These are phyloP conservation scores for Limnothrissa miodon DNA, from an alignment of 2,113 vertebrate genomes.

Conservation along the genomic window DNA sequence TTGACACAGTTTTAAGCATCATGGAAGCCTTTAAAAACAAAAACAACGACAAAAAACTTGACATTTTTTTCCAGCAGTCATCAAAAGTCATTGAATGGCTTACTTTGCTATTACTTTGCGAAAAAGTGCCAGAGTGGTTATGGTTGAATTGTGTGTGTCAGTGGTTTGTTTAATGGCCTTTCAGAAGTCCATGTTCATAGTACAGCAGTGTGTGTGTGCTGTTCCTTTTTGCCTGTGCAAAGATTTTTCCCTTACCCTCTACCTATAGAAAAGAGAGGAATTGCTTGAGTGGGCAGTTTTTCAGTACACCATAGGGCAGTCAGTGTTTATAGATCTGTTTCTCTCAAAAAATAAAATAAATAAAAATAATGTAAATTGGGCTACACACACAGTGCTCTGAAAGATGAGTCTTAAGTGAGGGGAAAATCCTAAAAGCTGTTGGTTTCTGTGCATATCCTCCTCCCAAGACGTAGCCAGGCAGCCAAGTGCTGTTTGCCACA, in stretches of 20 bases:
- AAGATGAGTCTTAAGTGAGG: not conserved
- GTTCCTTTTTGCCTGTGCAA: not conserved
- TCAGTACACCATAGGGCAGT: not conserved
- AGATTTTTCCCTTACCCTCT: not conserved
- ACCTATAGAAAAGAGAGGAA: not conserved
- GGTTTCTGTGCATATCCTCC: not conserved
- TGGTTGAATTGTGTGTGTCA: not conserved
- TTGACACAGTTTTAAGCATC: not conserved
- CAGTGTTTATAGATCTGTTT: not conserved
- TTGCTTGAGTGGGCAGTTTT: not conserved
- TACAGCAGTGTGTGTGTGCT: not conserved
- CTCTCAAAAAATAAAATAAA: not conserved
- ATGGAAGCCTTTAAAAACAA: not conserved
- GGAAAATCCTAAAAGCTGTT: not conserved
- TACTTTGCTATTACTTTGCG: not conserved
- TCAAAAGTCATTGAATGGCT: not conserved
- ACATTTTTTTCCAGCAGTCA: not conserved
- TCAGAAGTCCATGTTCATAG: not conserved
- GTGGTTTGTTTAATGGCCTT: not conserved
- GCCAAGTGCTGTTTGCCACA: conserved; percentile 38
- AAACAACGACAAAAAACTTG: no score
- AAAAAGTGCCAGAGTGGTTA: not conserved
- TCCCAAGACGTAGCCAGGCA: not conserved
- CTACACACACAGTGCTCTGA: not conserved
- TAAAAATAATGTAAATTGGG: not conserved